Base-by-base conservation (phyloP, 2,888 invertebrate genomes). In the Eupithecia centaureata region DNA sequence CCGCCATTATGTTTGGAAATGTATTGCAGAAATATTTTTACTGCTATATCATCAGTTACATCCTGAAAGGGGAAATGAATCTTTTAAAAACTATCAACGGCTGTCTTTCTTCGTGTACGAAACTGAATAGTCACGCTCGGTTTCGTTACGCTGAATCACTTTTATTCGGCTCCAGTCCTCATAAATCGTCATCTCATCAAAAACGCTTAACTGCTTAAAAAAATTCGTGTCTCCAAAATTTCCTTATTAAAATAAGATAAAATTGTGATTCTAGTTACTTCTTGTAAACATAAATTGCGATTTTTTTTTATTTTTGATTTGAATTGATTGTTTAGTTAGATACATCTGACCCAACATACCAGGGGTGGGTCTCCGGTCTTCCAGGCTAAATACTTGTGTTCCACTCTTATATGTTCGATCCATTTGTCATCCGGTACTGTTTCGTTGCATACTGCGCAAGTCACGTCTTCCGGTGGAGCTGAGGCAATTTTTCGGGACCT, bases 371-470 rank as follows among this genome's bases (percentile, higher is more conserved):
- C 80, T 5, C 84, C 89, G 12, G 76, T 76, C 73, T 74, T 79
- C 86, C 88, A 88, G 0, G 88, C 89, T 35, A 88, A 59, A 72
- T 89, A 89, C 30, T 82, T 78, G 61, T 89, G 89, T 69, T 80
- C 70, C 5, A 61, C 73, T 25, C 73, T 73, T 32, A 85, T 83
- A 62, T 89, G 89, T 15, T 79, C 72, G 7, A 81, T 71, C 89
- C 88, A 88, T 3, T 71, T 54, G 2, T 67, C 47, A 0, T 61
- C 63, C 10, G 68, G 32, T 8, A 86, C 65, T 13, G 75, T 67
- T 38, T 74, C 64, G 5, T 67, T 54, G 67, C 87, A 87, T 32
- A 85, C 82, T 1, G 78, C 86, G 67, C 86, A 86, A 61, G 33
- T 51, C 22, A 63, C 54, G 15, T 57, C 7, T 10, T 15, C 57